Percentiles rank a stretch among this genome's conserved stretches.
phyloP scores from a whole-genome alignment of 1,140 invertebrate species.

The Nebria ingens region DNA sequence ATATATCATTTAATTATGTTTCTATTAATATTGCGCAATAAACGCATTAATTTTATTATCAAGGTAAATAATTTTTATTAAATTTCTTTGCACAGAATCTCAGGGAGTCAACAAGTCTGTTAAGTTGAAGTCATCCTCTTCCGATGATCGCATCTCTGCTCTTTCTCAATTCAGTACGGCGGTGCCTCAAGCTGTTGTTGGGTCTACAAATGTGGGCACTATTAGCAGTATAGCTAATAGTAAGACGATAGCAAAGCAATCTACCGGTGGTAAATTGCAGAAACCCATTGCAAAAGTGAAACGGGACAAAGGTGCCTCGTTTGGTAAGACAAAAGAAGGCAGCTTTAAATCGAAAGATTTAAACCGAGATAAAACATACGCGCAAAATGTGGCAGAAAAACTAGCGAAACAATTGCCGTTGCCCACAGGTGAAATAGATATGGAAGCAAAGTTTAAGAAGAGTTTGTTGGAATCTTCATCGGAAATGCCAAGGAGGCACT shows the following conservation, averaged over 20 bases:
- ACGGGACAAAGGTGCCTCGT: not conserved
- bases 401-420: conserved; percentile 25
- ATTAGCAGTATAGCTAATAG: conserved; percentile 22
- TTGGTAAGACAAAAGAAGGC: not conserved
- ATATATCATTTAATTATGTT: not conserved
- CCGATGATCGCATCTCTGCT: not conserved
- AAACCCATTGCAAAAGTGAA: not conserved
- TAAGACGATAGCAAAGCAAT: not conserved
- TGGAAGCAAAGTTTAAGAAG: conserved; percentile 51
- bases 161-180: conserved; percentile 15
- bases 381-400: conserved; percentile 39
- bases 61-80: conserved; percentile 16
- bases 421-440: conserved; percentile 35
- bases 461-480: conserved; percentile 37
- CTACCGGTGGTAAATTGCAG: not conserved
- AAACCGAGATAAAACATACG: conserved; percentile 43
- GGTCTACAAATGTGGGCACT: conserved; percentile 54
- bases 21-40: not conserved
- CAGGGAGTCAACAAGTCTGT: conserved; percentile 6
- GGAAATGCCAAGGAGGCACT: not conserved
- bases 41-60: not conserved
- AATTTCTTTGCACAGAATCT: not conserved
- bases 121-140: not conserved
- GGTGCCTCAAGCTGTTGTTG: conserved; percentile 38
- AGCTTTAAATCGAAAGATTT: conserved; percentile 33